Base-by-base conservation (phyloP, 35 echinoderm and acorn worm genomes). In the Lytechinus pictus region DNA sequence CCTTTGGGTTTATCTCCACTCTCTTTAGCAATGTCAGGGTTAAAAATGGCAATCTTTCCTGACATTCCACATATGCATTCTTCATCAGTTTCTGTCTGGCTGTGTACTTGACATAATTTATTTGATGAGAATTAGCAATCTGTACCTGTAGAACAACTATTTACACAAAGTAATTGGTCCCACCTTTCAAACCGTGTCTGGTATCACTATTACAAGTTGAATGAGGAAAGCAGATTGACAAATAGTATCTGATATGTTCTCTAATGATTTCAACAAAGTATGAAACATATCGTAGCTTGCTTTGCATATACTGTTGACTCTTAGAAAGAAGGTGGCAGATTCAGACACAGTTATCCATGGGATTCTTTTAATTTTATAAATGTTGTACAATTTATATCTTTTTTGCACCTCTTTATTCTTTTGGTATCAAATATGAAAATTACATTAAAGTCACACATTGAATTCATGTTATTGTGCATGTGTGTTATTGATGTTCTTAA, bases 121-220 rank as follows among this genome's bases (percentile, higher is more conserved):
- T 79, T 79, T 24, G 66, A 79, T 6, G 16, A 79, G 66, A 79
- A 79, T 71, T 71, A 71, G 61, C 61, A 71, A 71, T 79, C 66
- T 79, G 66, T 79, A 79, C 66, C 66, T 79, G 66, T 79, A 79
- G 66, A 79, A 79, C 66, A 79, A 79, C 66, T 79, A 79, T 79
- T 79, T 79, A 79, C 66, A 79, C 66, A 79, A 79, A 24, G n/a
- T 79, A 79, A 79, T 79, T 79, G 66, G 4, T 79, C 66, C 66
- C 66, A 79, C 66, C 66, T 79, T 79, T 79, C 12, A 16, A 79
- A 19, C 66, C 24, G 66, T 24, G 21, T 79, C 66, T 79, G 66
- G 19, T n/a, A 79, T 79, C 21, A 79, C 66, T 79, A 79, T 79
- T 79, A 7, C 19, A 24, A 79, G 19, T 6, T 7, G n/a, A 79